Evolutionary conservation across 2,113 vertebrate species (phyloP), one percentile per base, ranked within the genome.

Genomic region (Lagenorhynchus albirostris): DNA sequence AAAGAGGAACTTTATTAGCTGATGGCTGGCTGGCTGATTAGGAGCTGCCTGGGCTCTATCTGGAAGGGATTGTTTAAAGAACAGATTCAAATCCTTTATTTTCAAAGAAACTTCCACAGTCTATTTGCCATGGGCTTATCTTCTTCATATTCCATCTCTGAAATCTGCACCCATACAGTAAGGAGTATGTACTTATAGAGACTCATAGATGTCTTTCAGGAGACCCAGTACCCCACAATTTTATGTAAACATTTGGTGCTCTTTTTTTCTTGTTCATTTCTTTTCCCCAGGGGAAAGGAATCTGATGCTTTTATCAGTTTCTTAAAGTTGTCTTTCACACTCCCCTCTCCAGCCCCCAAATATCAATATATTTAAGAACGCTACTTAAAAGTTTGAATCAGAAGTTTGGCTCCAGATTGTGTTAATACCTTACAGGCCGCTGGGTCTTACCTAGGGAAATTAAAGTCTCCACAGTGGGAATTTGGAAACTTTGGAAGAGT

Each of bases 331-430:
- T 80, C 8, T 74, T 31, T 85, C 68, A 80, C 41, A 18, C 6
- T 79, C 12, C 55, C 18, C 6, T 6, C 5, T 2, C 6, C 2
- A 76, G 0, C 9, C 10, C 20, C 14, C 1, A 11, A 41, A 23
- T 58, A 26, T 44, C 21, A 25, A 23, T 81, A 20, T 55, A 47
- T 65, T 44, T 60, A 50, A 81, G 38, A 82, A 55, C 11, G 0
- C 13, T 62, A 47, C 23, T 58, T 41, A 60, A 41, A 85, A 86
- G 15, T 80, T 50, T 36, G 38, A n/a, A 63, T 87, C 36, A 36
- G 63, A 96, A 73, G 26, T 55, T 50, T 76, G 47, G 8, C 13
- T 89, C 58, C 12, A 68, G 38, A 47, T 13, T 10, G 4, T 26
- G 11, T 33, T 74, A 58, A 47, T 60, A 55, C 38, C 12, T 76